Evolutionary conservation across 2,797 vertebrate genomes (phyloP), one percentile per base, ranked within the genome.

Genomic region (Gallinago stenura): DNA sequence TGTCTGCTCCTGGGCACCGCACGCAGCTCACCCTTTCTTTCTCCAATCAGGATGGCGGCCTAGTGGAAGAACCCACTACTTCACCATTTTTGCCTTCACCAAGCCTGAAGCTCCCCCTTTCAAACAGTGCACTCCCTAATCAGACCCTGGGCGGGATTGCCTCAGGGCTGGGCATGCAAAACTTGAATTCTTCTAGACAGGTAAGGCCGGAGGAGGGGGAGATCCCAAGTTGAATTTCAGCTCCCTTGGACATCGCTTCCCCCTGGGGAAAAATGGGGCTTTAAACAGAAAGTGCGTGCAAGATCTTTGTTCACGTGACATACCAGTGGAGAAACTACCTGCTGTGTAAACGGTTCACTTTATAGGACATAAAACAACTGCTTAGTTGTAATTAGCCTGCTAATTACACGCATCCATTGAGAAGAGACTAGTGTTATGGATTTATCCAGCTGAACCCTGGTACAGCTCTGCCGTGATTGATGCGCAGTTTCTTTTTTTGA

Each of bases 31-130:
- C 98, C 97, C 98, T 98, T 84, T 97, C 97, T 97, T 93, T 98
- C 96, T 96, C 97, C 96, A 96, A 98, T 95, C 98, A 99, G 99
- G 99, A 99, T 97, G 98, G 99, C 97, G 98, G 99, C 98, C 98
- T 99, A 98, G 99, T 99, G 98, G 99, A 99, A 98, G 99, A 99
- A 95, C 98, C 98, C 98, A 98, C 99, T 98, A 98, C 99, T 98
- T 99, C 99, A 99, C 99, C 99, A 97, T 99, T 99, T 99, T 98
- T 99, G 99, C 99, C 99, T 99, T 99, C 99, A 98, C 99, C 99
- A 98, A 99, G 99, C 98, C 99, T 99, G 98, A 99, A 99, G 98
- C 99, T 99, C 98, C 99, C 99, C 98, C 98, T 99, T 98, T 98
- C 99, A 98, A 99, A 99, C 98, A 99, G 98, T 98, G 99, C 99